Evolutionary conservation across 2,888 invertebrate species (phyloP).

Genomic region (Penaeus monodon): DNA sequence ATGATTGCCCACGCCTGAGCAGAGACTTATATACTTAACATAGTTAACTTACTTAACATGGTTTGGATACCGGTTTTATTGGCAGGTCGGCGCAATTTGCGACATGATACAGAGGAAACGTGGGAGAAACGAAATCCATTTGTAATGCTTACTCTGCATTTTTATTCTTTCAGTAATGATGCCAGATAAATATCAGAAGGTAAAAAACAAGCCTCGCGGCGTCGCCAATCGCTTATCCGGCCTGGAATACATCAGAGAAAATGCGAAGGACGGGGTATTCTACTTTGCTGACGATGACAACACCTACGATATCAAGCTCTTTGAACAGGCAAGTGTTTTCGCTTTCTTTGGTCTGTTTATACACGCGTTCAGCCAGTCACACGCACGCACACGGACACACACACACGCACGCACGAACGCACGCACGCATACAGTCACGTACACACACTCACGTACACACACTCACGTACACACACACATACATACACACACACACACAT

Average conservation of each 20-base stretch:
- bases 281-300: conserved; percentile 89
- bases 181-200: conserved; percentile 77
- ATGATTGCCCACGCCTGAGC: too few relatives aligned
- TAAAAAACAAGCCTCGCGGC: conserved; percentile 77
- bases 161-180: conserved; percentile 75
- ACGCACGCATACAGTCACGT: too few relatives aligned
- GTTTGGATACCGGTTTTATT: too few relatives aligned
- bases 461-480: too few relatives aligned
- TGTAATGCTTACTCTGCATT: not conserved
- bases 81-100: too few relatives aligned
- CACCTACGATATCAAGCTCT: conserved; percentile 82
- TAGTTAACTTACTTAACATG: too few relatives aligned
- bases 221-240: conserved; percentile 82
- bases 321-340: conserved; percentile 74
- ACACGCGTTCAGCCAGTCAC: too few relatives aligned
- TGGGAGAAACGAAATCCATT: too few relatives aligned
- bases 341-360: too few relatives aligned
- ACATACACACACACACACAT: not conserved
- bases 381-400: not conserved
- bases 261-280: conserved; percentile 77
- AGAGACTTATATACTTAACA: too few relatives aligned
- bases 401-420: not conserved
- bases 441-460: too few relatives aligned
- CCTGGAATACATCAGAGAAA: conserved; percentile 79
- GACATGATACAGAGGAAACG: too few relatives aligned